These are phyloP conservation scores for Amphipyra tragopoginis DNA, from an alignment of 2,888 invertebrate species.

Conservation along the genomic window DNA sequence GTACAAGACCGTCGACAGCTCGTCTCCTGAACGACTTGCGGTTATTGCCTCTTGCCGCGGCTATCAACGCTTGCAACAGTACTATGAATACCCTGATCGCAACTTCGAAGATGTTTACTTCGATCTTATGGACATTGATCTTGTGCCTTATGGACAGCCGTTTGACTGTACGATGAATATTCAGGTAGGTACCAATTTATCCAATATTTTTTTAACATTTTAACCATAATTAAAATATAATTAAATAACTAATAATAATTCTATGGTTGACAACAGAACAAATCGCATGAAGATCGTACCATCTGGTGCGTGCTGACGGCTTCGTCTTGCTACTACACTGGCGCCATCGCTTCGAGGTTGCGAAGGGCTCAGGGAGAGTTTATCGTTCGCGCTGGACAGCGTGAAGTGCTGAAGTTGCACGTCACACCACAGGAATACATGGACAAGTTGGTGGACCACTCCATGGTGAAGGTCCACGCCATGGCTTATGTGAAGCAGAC, in stretches of 20 bases:
- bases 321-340: constrained; percentile 92
- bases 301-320: constrained; percentile 91
- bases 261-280: constrained; percentile 81
- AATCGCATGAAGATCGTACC: constrained; percentile 90
- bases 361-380: constrained; percentile 91
- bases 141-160: constrained; percentile 91
- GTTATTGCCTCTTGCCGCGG: constrained; percentile 92
- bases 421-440: constrained; percentile 92
- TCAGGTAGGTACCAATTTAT: constrained; percentile 87
- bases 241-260: background rate
- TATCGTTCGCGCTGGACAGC: constrained; percentile 90
- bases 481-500: constrained; percentile 93
- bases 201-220: background rate
- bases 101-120: constrained; percentile 91
- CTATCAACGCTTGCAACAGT: constrained; percentile 90
- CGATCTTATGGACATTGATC: constrained; percentile 92
- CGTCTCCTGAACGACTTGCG: constrained; percentile 91
- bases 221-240: background rate
- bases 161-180: constrained; percentile 92
- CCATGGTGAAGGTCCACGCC: constrained; percentile 93
- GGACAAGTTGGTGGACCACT: constrained; percentile 92
- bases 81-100: constrained; percentile 90
- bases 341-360: constrained; percentile 91
- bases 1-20: constrained; percentile 91
- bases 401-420: constrained; percentile 91